Evolutionary conservation across 2,113 vertebrate species (phyloP).

Genomic region (Plestiodon gilberti): DNA sequence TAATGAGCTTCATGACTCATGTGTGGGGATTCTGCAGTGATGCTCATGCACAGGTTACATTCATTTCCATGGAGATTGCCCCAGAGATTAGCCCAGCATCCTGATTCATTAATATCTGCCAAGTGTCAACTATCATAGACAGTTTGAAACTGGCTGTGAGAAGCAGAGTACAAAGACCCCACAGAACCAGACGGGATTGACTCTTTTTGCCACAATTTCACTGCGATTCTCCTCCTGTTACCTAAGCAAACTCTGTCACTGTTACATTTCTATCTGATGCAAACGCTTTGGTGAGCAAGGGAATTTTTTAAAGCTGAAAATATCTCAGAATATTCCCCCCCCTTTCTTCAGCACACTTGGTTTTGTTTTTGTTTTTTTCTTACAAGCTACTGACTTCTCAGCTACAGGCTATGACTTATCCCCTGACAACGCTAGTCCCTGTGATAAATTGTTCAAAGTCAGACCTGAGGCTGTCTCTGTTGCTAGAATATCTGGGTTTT

Average conservation of each 20-base stretch:
- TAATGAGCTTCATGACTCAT: too few relatives aligned
- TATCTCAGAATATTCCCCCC: conserved; percentile 5
- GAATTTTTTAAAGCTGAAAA: conserved; percentile 24
- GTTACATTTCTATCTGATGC: conserved; percentile 27
- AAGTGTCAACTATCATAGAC: neutral
- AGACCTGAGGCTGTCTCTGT: conserved; percentile 69
- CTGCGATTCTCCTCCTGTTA: neutral
- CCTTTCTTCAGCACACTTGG: conserved; percentile 48
- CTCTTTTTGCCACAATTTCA: neutral
- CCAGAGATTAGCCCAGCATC: too few relatives aligned
- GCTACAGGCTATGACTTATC: conserved; percentile 66
- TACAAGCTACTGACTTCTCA: conserved; percentile 41
- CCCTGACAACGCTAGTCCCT: conserved; percentile 67
- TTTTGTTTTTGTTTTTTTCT: conserved; percentile 46
- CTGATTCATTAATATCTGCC: conserved; percentile 28
- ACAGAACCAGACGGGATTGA: neutral
- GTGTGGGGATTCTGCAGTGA: neutral
- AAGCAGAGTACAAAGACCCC: neutral
- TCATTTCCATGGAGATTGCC: neutral
- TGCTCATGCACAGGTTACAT: neutral
- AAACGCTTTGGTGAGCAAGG: conserved; percentile 13
- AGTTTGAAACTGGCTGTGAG: neutral
- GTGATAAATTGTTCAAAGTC: conserved; percentile 66
- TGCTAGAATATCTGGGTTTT: conserved; percentile 66
- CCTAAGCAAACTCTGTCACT: neutral